Percentiles rank a stretch among this genome's conserved stretches.
These are phyloP conservation scores for Gobio occitaniae DNA, from an alignment of 2,797 vertebrate genomes.

Conservation along the genomic window DNA sequence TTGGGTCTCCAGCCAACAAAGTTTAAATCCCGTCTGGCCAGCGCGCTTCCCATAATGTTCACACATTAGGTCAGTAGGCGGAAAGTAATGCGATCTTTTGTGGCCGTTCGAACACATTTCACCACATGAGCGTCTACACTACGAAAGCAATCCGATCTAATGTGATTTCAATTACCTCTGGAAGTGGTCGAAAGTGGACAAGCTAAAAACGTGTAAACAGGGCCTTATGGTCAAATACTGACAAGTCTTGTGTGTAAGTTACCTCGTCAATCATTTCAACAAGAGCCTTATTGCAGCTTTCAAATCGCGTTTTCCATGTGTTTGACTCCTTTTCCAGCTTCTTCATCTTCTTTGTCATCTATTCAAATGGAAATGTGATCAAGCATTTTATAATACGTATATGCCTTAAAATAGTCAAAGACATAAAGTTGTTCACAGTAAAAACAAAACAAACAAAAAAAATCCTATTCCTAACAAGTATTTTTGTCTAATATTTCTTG, in stretches of 20 bases:
- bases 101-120: too few species aligned
- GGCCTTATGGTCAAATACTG: not conserved
- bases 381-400: not conserved
- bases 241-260: not conserved
- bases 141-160: too few species aligned
- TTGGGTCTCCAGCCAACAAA: too few species aligned
- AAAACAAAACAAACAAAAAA: not conserved
- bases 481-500: not conserved
- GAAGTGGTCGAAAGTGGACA: too few species aligned
- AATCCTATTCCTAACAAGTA: not conserved
- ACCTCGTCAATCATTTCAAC: conserved; percentile 96
- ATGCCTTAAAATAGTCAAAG: not conserved
- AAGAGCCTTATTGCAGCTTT: conserved; percentile 95
- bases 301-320: conserved; percentile 93
- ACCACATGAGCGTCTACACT: too few species aligned
- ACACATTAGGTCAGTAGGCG: too few species aligned
- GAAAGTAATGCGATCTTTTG: too few species aligned
- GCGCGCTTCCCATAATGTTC: too few species aligned
- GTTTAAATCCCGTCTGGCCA: too few species aligned
- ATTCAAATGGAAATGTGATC: not conserved
- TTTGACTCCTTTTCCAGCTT: conserved; percentile 93
- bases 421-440: not conserved
- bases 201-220: too few species aligned
- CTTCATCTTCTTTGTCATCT: conserved; percentile 98
- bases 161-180: too few species aligned